Evolutionary conservation across 2,797 vertebrate genomes (phyloP), one percentile per base, ranked within the genome.

Genomic region (Decapterus maruadsi): DNA sequence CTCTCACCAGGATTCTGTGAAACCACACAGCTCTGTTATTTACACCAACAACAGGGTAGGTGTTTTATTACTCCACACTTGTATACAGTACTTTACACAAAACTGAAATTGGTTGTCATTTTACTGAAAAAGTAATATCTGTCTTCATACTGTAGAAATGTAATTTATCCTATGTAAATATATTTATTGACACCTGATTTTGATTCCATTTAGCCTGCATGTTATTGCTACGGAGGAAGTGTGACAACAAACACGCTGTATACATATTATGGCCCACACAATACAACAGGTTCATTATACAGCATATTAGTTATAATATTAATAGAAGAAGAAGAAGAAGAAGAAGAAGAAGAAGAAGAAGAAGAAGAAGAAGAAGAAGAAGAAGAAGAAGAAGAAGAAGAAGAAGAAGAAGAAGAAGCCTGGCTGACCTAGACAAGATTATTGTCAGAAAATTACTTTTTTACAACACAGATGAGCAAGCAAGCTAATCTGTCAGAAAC

Each of bases 1-100:
- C 31, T 59, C 42, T 59, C 20, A 61, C 26, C 36, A 22, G 46
- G 63, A 55, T 50, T 60, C 36, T 63, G 38, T 67, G 40, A 40
- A 76, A 59, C 20, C 29, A 56, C 22, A 17, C 26, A 48, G 55
- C 5, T 12, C 3, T 4, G 51, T 75, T 65, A 53, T 72, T 77
- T 55, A 72, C 14, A 73, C n/a, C 46, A 56, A 57, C 4, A 69
- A 17, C 17, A 58, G 0, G 64, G 31, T 34, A 34, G 13, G 38
- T 48, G 45, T 68, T 71, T 78, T 43, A 59, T 59, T 53, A 64
- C 29, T 67, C 54, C 34, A 67, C 9, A 61, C 19, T 81, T 69
- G n/a, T n/a, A n/a, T n/a, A n/a, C n/a, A n/a, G n/a, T n/a, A n/a
- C n/a, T n/a, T n/a, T n/a, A n/a, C n/a, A 53, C 11, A 38, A n/a